phyloP scores from a whole-genome alignment of 2,888 invertebrate genomes.

The Chromoteleia sp. region DNA sequence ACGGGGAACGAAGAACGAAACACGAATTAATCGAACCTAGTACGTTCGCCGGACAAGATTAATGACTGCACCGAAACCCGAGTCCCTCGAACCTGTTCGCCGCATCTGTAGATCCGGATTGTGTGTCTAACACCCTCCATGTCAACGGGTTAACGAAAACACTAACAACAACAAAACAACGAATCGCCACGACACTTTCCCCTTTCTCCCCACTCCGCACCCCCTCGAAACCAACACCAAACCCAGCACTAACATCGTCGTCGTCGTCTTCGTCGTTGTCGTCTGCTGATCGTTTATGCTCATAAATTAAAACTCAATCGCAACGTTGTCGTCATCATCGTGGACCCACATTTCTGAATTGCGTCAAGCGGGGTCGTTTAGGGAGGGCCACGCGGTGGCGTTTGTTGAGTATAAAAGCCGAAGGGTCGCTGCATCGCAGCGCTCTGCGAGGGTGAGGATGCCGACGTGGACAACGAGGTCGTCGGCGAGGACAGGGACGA shows the following conservation, averaged over 20 bases:
- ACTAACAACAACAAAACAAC: slow-evolving; percentile 21
- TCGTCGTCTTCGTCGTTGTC: too few relatives aligned
- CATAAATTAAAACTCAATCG: too few relatives aligned
- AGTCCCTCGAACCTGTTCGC: slow-evolving; percentile 62
- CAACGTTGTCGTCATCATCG: too few relatives aligned
- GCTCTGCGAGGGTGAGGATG: slow-evolving; percentile 68
- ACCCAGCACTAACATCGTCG: too few relatives aligned
- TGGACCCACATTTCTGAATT: too few relatives aligned
- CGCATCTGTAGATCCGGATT: slow-evolving; percentile 67
- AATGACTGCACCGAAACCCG: slow-evolving; percentile 58
- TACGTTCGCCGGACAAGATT: slow-evolving; percentile 57
- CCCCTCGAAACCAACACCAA: too few relatives aligned
- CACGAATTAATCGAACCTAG: slow-evolving; percentile 73
- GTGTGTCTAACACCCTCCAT: slow-evolving; percentile 55
- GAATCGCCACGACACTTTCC: too few relatives aligned
- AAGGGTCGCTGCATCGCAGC: slow-evolving; percentile 77
- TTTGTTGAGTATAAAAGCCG: slow-evolving; percentile 82
- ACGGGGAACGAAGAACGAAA: slow-evolving; percentile 54
- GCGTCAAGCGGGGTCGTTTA: too few relatives aligned
- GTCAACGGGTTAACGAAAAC: slow-evolving; percentile 56
- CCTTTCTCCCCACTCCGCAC: too few relatives aligned
- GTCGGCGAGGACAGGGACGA: slow-evolving; percentile 67
- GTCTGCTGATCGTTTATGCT: too few relatives aligned
- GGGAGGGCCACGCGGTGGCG: slow-evolving; percentile 66
- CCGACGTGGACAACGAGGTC: slow-evolving; percentile 63